phyloP scores from a whole-genome alignment of 2,113 vertebrate genomes.

The Neotoma lepida region DNA sequence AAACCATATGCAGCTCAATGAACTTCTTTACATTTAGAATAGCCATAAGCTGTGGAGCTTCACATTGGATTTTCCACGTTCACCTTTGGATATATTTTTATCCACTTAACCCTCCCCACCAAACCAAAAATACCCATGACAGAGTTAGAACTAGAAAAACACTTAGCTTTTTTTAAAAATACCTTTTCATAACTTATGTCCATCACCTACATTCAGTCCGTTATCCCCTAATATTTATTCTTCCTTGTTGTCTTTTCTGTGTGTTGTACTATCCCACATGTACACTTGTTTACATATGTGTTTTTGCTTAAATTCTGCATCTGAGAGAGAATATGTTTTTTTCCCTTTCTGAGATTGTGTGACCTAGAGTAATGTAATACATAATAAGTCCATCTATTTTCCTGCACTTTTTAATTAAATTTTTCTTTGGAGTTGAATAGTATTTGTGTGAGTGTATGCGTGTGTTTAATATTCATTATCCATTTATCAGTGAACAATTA shows the following conservation, averaged over 20 bases:
- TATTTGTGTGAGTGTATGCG: background rate
- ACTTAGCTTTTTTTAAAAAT: background rate
- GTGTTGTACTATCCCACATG: background rate
- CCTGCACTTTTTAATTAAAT: background rate
- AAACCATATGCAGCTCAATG: background rate
- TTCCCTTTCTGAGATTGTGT: background rate
- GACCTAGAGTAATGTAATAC: background rate
- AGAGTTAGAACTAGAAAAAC: background rate
- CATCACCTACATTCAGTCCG: background rate
- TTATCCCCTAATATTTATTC: background rate
- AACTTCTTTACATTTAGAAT: background rate
- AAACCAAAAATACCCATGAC: background rate
- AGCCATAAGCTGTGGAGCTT: background rate
- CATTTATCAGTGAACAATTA: background rate
- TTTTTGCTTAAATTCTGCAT: background rate
- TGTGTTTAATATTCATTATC: background rate
- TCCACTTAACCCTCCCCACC: background rate
- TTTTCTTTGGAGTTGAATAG: background rate
- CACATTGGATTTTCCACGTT: background rate
- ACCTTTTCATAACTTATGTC: no score
- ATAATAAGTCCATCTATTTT: background rate
- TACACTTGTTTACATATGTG: background rate
- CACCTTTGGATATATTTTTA: background rate
- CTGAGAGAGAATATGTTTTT: background rate
- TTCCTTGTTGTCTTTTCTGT: background rate